phyloP scores from a whole-genome alignment of 2,113 vertebrate species.

The Trachemys scripta region DNA sequence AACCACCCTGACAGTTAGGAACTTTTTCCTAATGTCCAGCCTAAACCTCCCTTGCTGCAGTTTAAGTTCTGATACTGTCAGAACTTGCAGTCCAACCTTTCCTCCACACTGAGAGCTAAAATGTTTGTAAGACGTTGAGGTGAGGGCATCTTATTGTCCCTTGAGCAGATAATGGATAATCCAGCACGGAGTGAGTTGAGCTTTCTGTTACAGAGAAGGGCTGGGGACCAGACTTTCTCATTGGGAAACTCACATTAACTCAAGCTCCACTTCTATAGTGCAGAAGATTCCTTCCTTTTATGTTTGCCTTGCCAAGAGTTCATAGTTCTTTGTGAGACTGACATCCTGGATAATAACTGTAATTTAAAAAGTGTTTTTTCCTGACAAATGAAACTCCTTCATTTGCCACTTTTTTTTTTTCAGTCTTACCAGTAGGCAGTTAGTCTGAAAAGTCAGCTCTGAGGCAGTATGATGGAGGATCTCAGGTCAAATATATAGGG shows the following conservation, averaged over 20 bases:
- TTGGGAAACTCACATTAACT: not conserved
- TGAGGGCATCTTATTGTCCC: not conserved
- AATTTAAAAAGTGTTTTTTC: slow-evolving; percentile 7
- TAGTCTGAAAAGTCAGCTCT: slow-evolving; percentile 8
- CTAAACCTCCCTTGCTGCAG: too few relatives aligned
- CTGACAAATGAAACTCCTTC: not conserved
- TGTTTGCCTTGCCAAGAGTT: not conserved
- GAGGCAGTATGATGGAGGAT: not conserved
- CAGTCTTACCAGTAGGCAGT: not conserved
- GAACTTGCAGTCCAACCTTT: not conserved
- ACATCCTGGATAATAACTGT: not conserved
- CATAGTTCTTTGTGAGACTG: not conserved
- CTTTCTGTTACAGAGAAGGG: not conserved
- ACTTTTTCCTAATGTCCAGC: too few relatives aligned
- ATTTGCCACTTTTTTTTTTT: not conserved
- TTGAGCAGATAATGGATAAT: not conserved
- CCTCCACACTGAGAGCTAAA: not conserved
- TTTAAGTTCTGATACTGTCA: not conserved
- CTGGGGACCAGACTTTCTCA: not conserved
- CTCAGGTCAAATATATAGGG: not conserved
- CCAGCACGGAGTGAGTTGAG: not conserved
- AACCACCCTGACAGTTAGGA: too few relatives aligned
- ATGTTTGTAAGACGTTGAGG: not conserved
- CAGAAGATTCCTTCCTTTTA: not conserved
- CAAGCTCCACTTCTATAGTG: not conserved